Evolutionary conservation across 2,797 vertebrate species (phyloP), one percentile per base, ranked within the genome.

Genomic region (Odontamblyopus rebecca): DNA sequence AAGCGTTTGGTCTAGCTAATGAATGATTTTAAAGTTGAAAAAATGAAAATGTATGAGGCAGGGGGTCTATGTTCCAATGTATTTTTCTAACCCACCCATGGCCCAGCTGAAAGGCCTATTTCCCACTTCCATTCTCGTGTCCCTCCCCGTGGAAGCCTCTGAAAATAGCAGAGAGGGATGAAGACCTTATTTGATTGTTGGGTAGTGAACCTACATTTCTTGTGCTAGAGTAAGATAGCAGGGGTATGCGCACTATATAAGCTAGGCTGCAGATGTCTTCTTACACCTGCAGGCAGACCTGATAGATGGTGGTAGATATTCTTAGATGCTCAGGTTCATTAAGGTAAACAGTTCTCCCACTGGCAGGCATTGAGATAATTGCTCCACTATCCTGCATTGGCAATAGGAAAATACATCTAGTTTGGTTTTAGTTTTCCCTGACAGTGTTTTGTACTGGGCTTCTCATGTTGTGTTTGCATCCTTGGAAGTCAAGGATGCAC

Each of bases 121-220:
- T 86, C 83, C 80, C 76, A 74, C 77, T 81, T 86, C 65, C 83
- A 77, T 74, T 85, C 82, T 79, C 59, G 73, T 63, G 76, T 61
- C 61, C 69, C 18, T 85, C 86, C 77, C 85, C 5, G 68, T 85
- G 78, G 88, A 77, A 72, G 68, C 67, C 70, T 79, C 85, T 85
- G 83, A 89, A 90, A 91, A 89, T 86, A 89, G 87, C 86, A 82
- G 75, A 78, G 70, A 77, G 75, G 77, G 38, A 83, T 78, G 67
- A 70, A 87, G 76, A 74, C 75, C 81, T 85, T 86, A 84, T 85
- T 86, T 85, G 66, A 83, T 85, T 87, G 60, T 71, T 67, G 48
- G 70, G 54, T 78, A 61, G 68, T 63, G 80, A 82, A 85, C 75
- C 68, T 69, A 16, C 64, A 71, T 81, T 63, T 66, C 72, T 81